Evolutionary conservation across 2,113 vertebrate genomes (phyloP).

Genomic region (Macrotis lagotis): DNA sequence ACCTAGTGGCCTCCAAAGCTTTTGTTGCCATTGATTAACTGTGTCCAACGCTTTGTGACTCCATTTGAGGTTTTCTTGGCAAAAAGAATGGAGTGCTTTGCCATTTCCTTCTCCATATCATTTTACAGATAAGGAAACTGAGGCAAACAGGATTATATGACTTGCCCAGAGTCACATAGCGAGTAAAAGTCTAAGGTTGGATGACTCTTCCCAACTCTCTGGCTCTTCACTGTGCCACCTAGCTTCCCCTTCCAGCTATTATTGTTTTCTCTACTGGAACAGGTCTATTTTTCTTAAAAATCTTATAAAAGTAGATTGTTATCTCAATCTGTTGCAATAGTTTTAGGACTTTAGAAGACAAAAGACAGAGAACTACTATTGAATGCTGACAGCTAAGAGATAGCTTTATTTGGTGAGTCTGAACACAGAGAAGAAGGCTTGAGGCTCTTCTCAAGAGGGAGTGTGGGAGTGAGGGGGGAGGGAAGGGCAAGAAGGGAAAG

Average conservation of each 20-base stretch:
- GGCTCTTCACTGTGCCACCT: no score
- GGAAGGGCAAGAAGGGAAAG: not conserved
- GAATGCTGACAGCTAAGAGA: not conserved
- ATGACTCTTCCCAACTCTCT: no score
- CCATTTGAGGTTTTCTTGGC: no score
- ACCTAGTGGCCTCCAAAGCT: no score
- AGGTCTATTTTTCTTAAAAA: not conserved
- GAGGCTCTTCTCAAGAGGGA: not conserved
- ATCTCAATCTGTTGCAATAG: not conserved
- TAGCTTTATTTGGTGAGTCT: not conserved
- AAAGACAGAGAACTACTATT: not conserved
- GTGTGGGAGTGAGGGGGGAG: not conserved
- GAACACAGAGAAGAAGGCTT: not conserved
- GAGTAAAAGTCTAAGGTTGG: no score
- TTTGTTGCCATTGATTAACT: no score
- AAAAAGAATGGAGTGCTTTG: no score
- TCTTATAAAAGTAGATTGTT: not conserved
- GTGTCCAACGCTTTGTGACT: no score
- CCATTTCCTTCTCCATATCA: no score
- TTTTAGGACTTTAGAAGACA: not conserved
- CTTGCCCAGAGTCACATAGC: no score
- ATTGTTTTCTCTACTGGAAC: not conserved
- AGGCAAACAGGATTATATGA: no score
- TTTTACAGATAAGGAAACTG: no score
- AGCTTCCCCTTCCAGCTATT: not conserved